Base-by-base conservation (phyloP, 1,140 invertebrate species). In the Atta texana region DNA sequence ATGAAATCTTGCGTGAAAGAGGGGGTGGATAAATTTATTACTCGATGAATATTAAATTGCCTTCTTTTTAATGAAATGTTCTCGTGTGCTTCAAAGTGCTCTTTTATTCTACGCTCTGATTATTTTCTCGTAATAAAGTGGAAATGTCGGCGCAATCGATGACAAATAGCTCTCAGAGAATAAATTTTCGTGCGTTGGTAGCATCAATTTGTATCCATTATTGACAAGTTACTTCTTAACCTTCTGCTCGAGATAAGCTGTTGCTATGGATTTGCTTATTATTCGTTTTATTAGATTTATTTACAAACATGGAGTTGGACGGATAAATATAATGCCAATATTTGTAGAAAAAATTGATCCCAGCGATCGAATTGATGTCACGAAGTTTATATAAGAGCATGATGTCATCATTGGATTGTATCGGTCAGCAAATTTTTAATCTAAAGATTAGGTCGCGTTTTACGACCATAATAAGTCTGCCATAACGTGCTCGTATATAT, bases 191-290 rank as follows among this genome's bases (percentile, higher is more conserved):
- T 21, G 24, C 51, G 39, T 28, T 55, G 63, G 49, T 28, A 63
- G n/a, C 63, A 18, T 68, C 44, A 66, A 53, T 68, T 68, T 51
- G 28, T 80, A 77, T 66, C 61, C 28, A 66, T 80, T 80, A 80
- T 53, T 55, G 63, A 66, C 14, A 28, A 24, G n/a, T 6, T 1
- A 53, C 31, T 53, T 7, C n/a, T 61, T n/a, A n/a, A 16, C 12
- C 14, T 80, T 69, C 31, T 16, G 63, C n/a, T 55, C 14, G 77
- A 63, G 63, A 80, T 7, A 24, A 55, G 55, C 53, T 53, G 14
- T 69, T 69, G 49, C 49, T 4, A 39, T 51, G 14, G 3, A 24
- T 8, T 24, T 28, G 75, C 28, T 80, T 68, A 55, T 80, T 68
- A 68, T 55, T 55, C 4, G 8, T 21, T 7, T 24, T 14, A 68